phyloP scores from a whole-genome alignment of 2,113 vertebrate genomes.

The Turdus rufiventris region DNA sequence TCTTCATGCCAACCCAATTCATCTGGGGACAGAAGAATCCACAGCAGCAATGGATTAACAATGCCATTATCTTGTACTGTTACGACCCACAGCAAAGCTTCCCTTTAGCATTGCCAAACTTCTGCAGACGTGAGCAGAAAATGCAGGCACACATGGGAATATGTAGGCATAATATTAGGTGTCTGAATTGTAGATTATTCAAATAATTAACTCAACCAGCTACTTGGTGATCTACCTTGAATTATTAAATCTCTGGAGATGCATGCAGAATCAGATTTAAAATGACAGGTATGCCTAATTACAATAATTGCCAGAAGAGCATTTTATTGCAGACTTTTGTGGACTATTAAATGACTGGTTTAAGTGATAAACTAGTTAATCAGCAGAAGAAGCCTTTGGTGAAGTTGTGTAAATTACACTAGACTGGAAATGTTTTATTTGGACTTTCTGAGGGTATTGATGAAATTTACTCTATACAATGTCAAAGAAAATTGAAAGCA shows the following conservation, averaged over 20 bases:
- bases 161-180: background rate
- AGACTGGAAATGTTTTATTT: background rate
- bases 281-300: constrained; percentile 33
- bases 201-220: constrained; percentile 35
- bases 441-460: background rate
- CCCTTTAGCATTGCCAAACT: background rate
- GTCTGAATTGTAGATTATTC: constrained; percentile 7
- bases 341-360: background rate
- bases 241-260: constrained; percentile 21
- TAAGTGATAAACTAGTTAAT: constrained; percentile 20
- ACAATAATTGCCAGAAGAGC: background rate
- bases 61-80: background rate
- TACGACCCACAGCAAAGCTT: background rate
- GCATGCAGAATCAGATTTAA: background rate
- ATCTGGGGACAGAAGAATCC: background rate
- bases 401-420: background rate
- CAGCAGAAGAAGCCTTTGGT: background rate
- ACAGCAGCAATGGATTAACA: background rate
- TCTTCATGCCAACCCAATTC: background rate
- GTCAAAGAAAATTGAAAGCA: background rate
- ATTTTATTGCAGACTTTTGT: constrained; percentile 10
- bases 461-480: background rate
- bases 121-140: background rate
- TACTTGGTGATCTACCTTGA: constrained; percentile 34
- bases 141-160: background rate